Evolutionary conservation across 2,888 invertebrate genomes (phyloP), one percentile per base, ranked within the genome.

Genomic region (Alitta virens): DNA sequence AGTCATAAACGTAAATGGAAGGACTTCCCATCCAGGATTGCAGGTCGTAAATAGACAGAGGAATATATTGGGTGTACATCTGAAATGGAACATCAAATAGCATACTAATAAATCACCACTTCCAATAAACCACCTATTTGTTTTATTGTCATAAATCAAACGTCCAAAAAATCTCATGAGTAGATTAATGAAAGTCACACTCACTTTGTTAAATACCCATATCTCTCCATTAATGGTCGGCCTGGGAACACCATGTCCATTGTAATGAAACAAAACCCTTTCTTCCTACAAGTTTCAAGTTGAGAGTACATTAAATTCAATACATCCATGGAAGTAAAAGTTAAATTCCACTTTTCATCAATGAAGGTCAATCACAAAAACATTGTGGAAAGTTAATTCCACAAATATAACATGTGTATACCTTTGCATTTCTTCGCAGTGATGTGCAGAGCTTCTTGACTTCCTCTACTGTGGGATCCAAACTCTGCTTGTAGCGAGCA

Each of bases 1-100:
- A 99, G 84, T 99, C 99, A 83, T 96, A 99, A 24, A 99, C 97
- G 84, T 97, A 99, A 68, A 99, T 95, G 57, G 97, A 97, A 0
- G 99, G 99, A 62, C 94, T 91, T 60, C 96, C 96, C 96, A 99
- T 96, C 99, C 99, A 99, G 52, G 91, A 90, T 86, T 99, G 98
- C 63, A 99, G 86, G 85, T 99, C 99, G 83, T 94, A 98, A 71
- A 99, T 90, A 60, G 97, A 98, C 76, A 99, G 85, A 52, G 99
- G 99, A 84, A 99, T 99, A 86, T 99, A 99, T 85, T 99, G 98
- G 2, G 99, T 99, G 83, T 94, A 99, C 40, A 90, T 91, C 90
- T 94, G 85, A 56, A 85, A 84, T 5, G 5, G 7, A 33, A 46
- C 18, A 46, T 7, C 5, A 46, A 52, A 52, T 14, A 16, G 18